phyloP scores from a whole-genome alignment of 2,113 vertebrate genomes.

The Deroptyus accipitrinus region DNA sequence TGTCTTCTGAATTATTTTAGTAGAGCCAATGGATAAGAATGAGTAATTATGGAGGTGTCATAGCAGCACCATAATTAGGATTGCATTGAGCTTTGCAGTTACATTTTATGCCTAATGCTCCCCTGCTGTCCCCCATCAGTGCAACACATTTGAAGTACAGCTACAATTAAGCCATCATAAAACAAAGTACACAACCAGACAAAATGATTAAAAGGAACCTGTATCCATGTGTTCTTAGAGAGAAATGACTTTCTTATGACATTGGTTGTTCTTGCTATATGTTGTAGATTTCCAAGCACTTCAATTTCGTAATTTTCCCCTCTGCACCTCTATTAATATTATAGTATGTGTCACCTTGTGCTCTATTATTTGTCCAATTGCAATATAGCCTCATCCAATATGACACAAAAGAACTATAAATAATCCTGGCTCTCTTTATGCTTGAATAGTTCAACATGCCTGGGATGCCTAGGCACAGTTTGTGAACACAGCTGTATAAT shows the following conservation, averaged over 20 bases:
- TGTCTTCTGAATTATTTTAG: conserved; percentile 58
- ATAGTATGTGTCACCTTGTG: conserved; percentile 35
- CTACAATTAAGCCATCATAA: conserved; percentile 68
- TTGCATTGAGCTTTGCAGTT: conserved; percentile 64
- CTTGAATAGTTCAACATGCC: conserved; percentile 47
- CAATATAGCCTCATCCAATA: not conserved
- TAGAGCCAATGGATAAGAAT: conserved; percentile 59
- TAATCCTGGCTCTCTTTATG: conserved; percentile 56
- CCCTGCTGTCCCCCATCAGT: conserved; percentile 65
- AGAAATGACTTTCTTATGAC: conserved; percentile 40
- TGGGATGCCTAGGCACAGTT: conserved; percentile 19
- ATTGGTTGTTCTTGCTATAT: conserved; percentile 16
- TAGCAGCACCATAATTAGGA: conserved; percentile 66
- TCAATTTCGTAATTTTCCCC: conserved; percentile 5
- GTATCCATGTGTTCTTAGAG: conserved; percentile 3
- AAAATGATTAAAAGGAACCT: conserved; percentile 57
- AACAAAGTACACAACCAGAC: conserved; percentile 48
- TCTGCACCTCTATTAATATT: conserved; percentile 47
- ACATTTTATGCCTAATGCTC: conserved; percentile 67
- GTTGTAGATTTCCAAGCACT: not conserved
- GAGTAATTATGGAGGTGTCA: conserved; percentile 70
- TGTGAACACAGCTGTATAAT: conserved; percentile 30
- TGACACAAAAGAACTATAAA: conserved; percentile 56
- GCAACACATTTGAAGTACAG: conserved; percentile 52
- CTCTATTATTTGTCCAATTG: conserved; percentile 28